A percentile compares a stretch with the other conserved stretches of the same genome.
Evolutionary conservation across 1,140 invertebrate genomes (phyloP).

Genomic region (Drosophila ogumai): DNA sequence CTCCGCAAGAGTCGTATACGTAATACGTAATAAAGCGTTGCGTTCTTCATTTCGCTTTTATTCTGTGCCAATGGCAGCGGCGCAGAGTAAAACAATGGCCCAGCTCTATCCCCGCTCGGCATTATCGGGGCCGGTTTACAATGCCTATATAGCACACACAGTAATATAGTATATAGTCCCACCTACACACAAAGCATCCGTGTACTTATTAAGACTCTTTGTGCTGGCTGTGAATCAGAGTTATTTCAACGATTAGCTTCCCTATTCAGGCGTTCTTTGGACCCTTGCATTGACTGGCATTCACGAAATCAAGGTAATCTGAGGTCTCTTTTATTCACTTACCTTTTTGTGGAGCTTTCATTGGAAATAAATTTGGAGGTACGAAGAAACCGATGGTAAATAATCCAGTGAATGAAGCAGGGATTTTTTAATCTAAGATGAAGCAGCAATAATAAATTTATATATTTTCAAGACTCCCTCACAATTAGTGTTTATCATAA

Average conservation of each 20-base stretch:
- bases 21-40: conserved; percentile 65
- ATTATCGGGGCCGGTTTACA: conserved; percentile 59
- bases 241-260: conserved; percentile 33
- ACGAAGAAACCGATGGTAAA: neutral
- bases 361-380: neutral
- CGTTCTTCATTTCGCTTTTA: conserved; percentile 34
- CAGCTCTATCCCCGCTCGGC: conserved; percentile 39
- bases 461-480: neutral
- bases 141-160: conserved; percentile 20
- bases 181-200: conserved; percentile 4
- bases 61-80: conserved; percentile 27
- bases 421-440: no score
- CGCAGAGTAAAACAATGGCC: conserved; percentile 48
- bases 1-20: conserved; percentile 46
- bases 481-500: neutral
- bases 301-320: conserved; percentile 2
- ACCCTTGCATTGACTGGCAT: conserved; percentile 21
- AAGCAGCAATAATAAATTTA: no score
- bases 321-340: conserved; percentile 2
- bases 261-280: conserved; percentile 22
- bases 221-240: conserved; percentile 48
- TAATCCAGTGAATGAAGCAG: no score
- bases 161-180: conserved; percentile 7
- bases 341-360: neutral
- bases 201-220: conserved; percentile 41